Conservation (phyloP, 2,797 vertebrate genomes). For the Chelidonichthys spinosus region DNA sequence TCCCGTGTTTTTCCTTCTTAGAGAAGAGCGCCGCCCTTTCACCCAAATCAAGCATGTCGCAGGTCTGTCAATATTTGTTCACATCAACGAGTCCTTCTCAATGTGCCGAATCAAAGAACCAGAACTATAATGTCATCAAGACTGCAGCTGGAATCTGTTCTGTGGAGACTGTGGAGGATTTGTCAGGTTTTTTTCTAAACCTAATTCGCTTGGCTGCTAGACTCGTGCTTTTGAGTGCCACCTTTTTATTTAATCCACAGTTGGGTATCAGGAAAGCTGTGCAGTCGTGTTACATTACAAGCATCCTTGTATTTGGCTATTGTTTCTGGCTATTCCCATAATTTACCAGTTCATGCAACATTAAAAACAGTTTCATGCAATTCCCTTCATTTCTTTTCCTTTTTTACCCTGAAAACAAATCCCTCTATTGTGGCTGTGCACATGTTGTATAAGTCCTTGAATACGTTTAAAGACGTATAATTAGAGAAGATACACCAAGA, state of each 20-base stretch:
- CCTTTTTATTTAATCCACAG: neutral
- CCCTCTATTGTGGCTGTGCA: too few species aligned
- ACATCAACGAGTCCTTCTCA: constrained; percentile 46
- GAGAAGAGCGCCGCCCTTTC: constrained; percentile 20
- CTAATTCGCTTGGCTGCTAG: neutral
- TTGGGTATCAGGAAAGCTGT: neutral
- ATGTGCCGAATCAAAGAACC: constrained; percentile 51
- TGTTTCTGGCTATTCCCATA: neutral
- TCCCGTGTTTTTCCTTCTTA: constrained; percentile 20
- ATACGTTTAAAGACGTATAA: too few species aligned
- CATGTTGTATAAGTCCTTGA: neutral
- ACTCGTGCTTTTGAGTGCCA: constrained; percentile 8
- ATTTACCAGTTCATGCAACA: neutral
- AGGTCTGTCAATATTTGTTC: constrained; percentile 62
- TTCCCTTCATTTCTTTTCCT: too few species aligned
- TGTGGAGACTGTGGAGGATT: constrained; percentile 24
- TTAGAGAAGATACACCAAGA: neutral
- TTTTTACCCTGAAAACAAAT: too few species aligned
- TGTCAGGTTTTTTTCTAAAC: constrained; percentile 24
- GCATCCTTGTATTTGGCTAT: too few species aligned
- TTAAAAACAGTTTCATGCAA: neutral
- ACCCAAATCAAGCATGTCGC: constrained; percentile 32
- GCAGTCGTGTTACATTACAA: neutral
- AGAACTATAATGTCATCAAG: constrained; percentile 55
- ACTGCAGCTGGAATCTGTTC: constrained; percentile 36